Evolutionary conservation across 2,113 vertebrate species (phyloP).

Genomic region (Columba livia): DNA sequence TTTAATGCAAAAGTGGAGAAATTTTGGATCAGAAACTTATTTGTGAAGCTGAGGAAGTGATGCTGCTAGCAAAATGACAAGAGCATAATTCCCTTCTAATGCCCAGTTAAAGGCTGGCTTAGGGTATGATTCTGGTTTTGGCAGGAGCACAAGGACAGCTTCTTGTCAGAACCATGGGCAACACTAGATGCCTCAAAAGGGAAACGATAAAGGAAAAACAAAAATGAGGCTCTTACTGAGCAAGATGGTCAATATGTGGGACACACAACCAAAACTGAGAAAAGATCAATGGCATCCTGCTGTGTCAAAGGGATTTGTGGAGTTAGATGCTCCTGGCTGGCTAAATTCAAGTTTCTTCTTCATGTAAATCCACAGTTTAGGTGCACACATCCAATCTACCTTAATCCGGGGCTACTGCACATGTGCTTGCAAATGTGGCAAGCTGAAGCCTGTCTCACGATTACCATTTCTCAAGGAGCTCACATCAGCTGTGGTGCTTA

Average conservation of each 20-base stretch:
- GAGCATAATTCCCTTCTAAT: neutral
- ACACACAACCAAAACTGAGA: neutral
- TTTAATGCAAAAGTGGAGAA: neutral
- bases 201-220: neutral
- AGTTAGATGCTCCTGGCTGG: neutral
- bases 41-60: neutral
- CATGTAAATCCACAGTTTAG: neutral
- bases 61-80: neutral
- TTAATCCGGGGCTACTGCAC: neutral
- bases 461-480: neutral
- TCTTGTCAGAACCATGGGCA: neutral
- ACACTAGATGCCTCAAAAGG: neutral
- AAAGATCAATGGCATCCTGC: neutral
- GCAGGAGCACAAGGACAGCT: neutral
- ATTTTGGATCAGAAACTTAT: neutral
- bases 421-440: neutral
- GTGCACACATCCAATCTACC: neutral
- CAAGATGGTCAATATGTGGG: neutral
- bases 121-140: neutral
- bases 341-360: neutral
- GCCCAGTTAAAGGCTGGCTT: neutral
- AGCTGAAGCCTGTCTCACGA: neutral
- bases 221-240: neutral
- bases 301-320: rapidly evolving
- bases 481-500: neutral